Evolutionary conservation across 2,888 invertebrate species (phyloP), one percentile per base, ranked within the genome.

Genomic region (Lepidochrysops patricia): DNA sequence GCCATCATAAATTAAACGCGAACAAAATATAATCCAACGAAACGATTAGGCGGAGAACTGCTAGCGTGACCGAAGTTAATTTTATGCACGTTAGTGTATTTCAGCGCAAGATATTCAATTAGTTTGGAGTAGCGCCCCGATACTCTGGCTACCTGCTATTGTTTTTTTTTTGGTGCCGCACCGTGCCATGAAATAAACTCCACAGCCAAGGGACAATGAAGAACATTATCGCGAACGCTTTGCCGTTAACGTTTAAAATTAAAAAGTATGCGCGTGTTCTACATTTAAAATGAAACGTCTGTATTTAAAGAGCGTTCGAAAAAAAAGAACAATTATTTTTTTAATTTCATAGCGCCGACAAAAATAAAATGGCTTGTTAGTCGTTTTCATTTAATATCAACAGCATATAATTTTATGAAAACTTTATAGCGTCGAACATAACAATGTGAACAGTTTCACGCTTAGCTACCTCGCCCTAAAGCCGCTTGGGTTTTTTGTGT

Each of bases 71-170:
- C 50, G 60, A 57, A 61, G 60, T 61, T 64, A 66, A 64, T 64
- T 66, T 64, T 64, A 63, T 64, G 63, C 64, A 58, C 63, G 63
- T 66, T 64, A 63, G 23, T 48, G 48, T 52, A 50, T 32, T 52
- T 35, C 59, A 57, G 61, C 61, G 57, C 58, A 58, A 43, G 56
- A 62, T 64, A 66, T 64, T 66, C 67, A 64, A 67, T 67, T 67
- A 66, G 63, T 63, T 58, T 61, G 59, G 58, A 60, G 48, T 52
- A 48, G 57, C 19, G 27, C 29, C 61, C 58, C 23, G 15, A 13
- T 58, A 34, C 37, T 43, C 43, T 43, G 5, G 63, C 67, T 67
- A 66, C 67, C 67, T 67, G 66, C 64, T 49, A 64, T 62, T 63
- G 62, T 63, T 48, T 43, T 60, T 60, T 64, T 63, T 64, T 63